A percentile compares a stretch with the other conserved stretches of the same genome.
These are phyloP conservation scores for Spilosoma lubricipeda DNA, from an alignment of 2,888 invertebrate genomes.

Conservation along the genomic window DNA sequence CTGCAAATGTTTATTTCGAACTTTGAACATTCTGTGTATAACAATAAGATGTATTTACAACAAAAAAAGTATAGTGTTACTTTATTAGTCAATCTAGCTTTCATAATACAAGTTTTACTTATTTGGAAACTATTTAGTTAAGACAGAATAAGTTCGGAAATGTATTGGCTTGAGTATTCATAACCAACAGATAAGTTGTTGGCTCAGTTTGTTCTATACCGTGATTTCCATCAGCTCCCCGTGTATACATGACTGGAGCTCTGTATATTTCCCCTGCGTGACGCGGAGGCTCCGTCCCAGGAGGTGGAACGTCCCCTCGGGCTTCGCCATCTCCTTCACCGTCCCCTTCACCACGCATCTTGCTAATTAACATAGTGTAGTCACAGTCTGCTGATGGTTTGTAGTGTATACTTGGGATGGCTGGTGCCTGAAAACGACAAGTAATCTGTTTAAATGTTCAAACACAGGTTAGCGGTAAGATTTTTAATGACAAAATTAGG, in stretches of 20 bases:
- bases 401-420: slow-evolving; percentile 89
- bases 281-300: slow-evolving; percentile 75
- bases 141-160: too few species aligned
- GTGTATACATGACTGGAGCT: slow-evolving; percentile 76
- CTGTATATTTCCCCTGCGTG: slow-evolving; percentile 56
- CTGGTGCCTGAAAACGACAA: slow-evolving; percentile 74
- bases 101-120: too few species aligned
- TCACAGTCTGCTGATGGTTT: slow-evolving; percentile 95
- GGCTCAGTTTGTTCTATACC: slow-evolving; percentile 25
- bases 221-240: slow-evolving; percentile 37
- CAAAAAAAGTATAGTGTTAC: too few species aligned
- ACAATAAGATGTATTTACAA: too few species aligned
- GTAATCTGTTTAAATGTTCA: not conserved
- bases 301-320: slow-evolving; percentile 75
- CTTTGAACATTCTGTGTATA: too few species aligned
- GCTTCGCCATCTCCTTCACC: slow-evolving; percentile 60
- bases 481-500: too few species aligned
- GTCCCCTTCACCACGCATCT: slow-evolving; percentile 89
- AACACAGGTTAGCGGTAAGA: too few species aligned
- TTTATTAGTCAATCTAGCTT: too few species aligned
- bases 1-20: too few species aligned
- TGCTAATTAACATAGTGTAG: slow-evolving; percentile 94
- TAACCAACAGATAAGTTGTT: not conserved
- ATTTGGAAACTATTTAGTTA: too few species aligned
- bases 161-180: too few species aligned